A percentile compares a stretch with the other conserved stretches of the same genome.
Evolutionary conservation across 2,797 vertebrate genomes (phyloP).

Genomic region (Pangasius krempfi): DNA sequence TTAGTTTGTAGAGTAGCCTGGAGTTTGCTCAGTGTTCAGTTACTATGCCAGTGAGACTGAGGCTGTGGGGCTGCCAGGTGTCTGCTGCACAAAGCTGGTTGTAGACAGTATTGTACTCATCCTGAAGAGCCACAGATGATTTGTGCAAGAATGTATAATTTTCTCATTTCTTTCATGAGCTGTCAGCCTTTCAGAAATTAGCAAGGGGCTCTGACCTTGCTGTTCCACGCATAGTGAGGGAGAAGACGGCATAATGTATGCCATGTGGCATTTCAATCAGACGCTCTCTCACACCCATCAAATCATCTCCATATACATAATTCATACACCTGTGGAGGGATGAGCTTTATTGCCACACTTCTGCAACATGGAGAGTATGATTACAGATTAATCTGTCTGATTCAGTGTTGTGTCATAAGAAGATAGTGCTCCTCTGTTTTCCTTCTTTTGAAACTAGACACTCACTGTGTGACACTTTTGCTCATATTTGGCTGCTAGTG

Average conservation of each 20-base stretch:
- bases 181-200: conserved; percentile 79
- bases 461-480: conserved; percentile 19
- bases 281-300: conserved; percentile 73
- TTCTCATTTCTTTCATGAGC: conserved; percentile 81
- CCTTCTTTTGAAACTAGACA: conserved; percentile 48
- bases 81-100: conserved; percentile 57
- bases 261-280: conserved; percentile 75
- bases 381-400: conserved; percentile 69
- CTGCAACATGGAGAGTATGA: conserved; percentile 74
- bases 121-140: conserved; percentile 73
- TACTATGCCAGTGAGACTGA: conserved; percentile 9
- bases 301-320: conserved; percentile 81
- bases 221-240: conserved; percentile 60
- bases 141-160: conserved; percentile 79
- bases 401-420: conserved; percentile 68
- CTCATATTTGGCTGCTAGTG: conserved; percentile 25
- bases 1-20: conserved; percentile 15
- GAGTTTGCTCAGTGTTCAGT: conserved; percentile 28
- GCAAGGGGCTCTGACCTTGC: conserved; percentile 75
- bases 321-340: conserved; percentile 76
- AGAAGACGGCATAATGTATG: conserved; percentile 62
- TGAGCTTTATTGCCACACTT: conserved; percentile 74
- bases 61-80: conserved; percentile 59
- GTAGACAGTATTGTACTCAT: conserved; percentile 63
- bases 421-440: conserved; percentile 57